Evolutionary conservation across 1,140 invertebrate genomes (phyloP).

Genomic region (Musca vetustissima): DNA sequence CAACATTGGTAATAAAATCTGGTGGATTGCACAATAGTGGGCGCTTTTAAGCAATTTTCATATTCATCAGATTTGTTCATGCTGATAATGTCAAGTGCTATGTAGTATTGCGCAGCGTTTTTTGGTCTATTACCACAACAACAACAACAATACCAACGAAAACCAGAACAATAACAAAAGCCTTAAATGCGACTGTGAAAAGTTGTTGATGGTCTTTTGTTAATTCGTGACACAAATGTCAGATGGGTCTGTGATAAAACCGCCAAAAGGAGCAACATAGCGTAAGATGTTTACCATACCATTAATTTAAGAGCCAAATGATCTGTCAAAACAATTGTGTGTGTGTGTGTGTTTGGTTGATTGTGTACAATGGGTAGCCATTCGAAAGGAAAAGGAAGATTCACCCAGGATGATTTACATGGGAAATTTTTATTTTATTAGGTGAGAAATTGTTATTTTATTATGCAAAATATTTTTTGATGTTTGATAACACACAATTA

Average conservation of each 20-base stretch:
- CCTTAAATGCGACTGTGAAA: neutral
- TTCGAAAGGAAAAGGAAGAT: too few species aligned
- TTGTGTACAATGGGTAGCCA: too few species aligned
- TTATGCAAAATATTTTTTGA: too few species aligned
- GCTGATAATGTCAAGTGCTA: slow-evolving; percentile 18
- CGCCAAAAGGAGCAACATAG: neutral
- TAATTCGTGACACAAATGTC: slow-evolving; percentile 24
- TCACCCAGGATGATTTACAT: too few species aligned
- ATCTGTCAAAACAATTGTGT: slow-evolving; percentile 12
- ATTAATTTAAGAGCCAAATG: slow-evolving; percentile 14
- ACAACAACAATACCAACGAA: too few species aligned
- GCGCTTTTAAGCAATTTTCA: slow-evolving; percentile 6
- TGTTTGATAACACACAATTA: too few species aligned
- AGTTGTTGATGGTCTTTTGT: slow-evolving; percentile 22
- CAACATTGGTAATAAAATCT: slow-evolving; percentile 15
- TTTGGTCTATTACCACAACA: neutral
- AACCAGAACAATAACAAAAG: too few species aligned
- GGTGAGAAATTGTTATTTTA: too few species aligned
- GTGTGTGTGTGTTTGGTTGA: too few species aligned
- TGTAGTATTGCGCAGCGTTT: neutral
- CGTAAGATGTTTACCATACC: neutral
- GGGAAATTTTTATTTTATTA: too few species aligned
- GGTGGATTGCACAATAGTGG: slow-evolving; percentile 9
- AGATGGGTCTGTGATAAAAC: slow-evolving; percentile 11
- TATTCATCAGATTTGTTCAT: slow-evolving; percentile 11